These are phyloP conservation scores for Ischnura elegans DNA, from an alignment of 2,888 invertebrate genomes.

Conservation along the genomic window DNA sequence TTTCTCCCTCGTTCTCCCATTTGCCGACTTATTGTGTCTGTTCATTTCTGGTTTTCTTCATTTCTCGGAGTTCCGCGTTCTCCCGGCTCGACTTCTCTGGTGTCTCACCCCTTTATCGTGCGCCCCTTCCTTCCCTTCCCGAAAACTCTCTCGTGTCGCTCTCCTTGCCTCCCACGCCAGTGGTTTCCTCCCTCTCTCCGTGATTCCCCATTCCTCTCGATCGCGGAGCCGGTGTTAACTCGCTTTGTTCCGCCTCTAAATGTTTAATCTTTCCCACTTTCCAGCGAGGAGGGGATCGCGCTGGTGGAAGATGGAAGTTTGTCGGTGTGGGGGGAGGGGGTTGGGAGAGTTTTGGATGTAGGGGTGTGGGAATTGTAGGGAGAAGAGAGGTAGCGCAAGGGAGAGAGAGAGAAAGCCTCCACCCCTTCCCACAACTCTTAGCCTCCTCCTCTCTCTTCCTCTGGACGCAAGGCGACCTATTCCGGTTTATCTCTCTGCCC, in stretches of 20 bases:
- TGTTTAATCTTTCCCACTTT: conserved; percentile 66
- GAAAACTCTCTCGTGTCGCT: background rate
- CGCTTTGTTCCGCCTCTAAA: conserved; percentile 67
- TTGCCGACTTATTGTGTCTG: conserved; percentile 61
- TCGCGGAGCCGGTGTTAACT: conserved; percentile 61
- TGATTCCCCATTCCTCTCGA: conserved; percentile 33
- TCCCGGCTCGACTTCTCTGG: conserved; percentile 27
- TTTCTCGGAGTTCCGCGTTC: conserved; percentile 58
- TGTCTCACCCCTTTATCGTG: background rate
- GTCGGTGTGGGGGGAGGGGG: background rate
- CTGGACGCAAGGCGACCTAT: conserved; percentile 65
- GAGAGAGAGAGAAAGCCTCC: background rate
- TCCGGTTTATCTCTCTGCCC: conserved; percentile 43
- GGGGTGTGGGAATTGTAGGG: too few species aligned
- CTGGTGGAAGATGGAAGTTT: background rate
- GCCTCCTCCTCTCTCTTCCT: background rate
- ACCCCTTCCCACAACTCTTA: background rate
- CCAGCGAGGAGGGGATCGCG: conserved; percentile 28
- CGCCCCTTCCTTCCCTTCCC: too few species aligned
- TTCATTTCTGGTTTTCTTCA: conserved; percentile 62
- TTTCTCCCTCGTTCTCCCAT: background rate
- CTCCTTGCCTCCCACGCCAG: background rate
- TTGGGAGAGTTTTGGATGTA: conserved; percentile 5
- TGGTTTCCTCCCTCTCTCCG: background rate
- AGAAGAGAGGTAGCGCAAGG: background rate